Evolutionary conservation across 2,797 vertebrate species (phyloP), one percentile per base, ranked within the genome.

Genomic region (Apogon talboti): DNA sequence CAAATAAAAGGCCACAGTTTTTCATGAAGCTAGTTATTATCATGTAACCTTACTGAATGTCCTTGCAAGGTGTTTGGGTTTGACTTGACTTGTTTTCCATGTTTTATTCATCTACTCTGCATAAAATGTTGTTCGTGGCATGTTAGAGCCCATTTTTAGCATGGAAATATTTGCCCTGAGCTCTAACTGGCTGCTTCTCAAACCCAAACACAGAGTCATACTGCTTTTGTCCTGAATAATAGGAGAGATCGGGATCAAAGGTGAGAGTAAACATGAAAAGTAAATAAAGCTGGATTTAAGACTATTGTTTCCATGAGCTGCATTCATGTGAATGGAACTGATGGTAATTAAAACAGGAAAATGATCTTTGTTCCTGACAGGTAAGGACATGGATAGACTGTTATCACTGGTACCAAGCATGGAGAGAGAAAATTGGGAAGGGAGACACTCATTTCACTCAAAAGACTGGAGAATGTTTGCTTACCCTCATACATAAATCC

Each of bases 401-500:
- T 50, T 16, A 24, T 46, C 4, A 48, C 5, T 11, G 33, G 40
- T 48, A 58, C 28, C 49, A 64, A 37, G 2, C 28, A 28, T 3
- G 49, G n/a, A 16, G 35, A 0, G 4, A 41, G 16, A 43, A 28
- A 8, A 18, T 10, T 8, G 33, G 33, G 33, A 35, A 35, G 7
- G 7, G 8, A 35, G 33, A 10, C 33, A 9, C 8, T 9, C 6
- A 19, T 30, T 40, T n/a, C 3, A 10, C 18, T 49, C 1, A 58
- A 14, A 21, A 61, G 3, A n/a, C 3, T 41, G 11, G 0, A 71
- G 1, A 35, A 50, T 5, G 11, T 43, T 18, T 58, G 60, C 88
- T 91, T 91, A 94, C 93, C 88, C 11, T 83, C 52, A 81, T 75
- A 18, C 47, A 74, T 66, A 40, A 77, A 78, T 90, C 83, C 78